Percentiles rank a stretch among this genome's conserved stretches.
phyloP scores from a whole-genome alignment of 1,140 invertebrate genomes.

The Drosophila melanica region DNA sequence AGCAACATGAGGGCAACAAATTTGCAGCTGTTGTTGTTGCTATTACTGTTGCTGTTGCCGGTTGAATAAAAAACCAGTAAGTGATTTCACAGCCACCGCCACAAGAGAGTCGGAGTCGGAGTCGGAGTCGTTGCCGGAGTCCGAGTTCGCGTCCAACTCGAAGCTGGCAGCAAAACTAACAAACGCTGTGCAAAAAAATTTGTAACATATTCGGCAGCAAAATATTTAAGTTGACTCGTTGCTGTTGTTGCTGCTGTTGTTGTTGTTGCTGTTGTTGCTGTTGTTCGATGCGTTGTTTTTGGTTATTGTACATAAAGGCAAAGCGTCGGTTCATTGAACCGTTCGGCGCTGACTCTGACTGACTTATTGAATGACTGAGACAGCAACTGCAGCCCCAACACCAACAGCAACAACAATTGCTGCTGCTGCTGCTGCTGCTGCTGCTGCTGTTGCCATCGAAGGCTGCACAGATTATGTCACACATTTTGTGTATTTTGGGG shows the following conservation, averaged over 20 bases:
- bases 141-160: constrained; percentile 21
- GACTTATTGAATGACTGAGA: constrained; percentile 79
- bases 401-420: constrained; percentile 38
- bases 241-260: constrained; percentile 21
- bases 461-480: constrained; percentile 82
- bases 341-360: constrained; percentile 59
- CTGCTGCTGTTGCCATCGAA: constrained; percentile 66
- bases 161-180: constrained; percentile 63
- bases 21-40: constrained; percentile 64
- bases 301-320: constrained; percentile 49
- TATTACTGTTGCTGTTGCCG: constrained; percentile 38
- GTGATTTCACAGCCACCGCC: constrained; percentile 66
- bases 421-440: constrained; percentile 23
- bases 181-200: constrained; percentile 72
- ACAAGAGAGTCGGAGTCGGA: constrained; percentile 9
- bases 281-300: constrained; percentile 45
- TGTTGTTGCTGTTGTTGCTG: constrained; percentile 44
- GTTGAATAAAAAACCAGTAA: constrained; percentile 77
- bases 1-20: constrained; percentile 75
- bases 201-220: constrained; percentile 77
- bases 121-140: constrained; percentile 1
- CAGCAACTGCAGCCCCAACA: constrained; percentile 51
- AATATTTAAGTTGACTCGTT: constrained; percentile 69
- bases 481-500: constrained; percentile 73
- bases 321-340: constrained; percentile 55